Conservation (phyloP, 2,113 vertebrate genomes). For the Oreochromis spilurus region DNA sequence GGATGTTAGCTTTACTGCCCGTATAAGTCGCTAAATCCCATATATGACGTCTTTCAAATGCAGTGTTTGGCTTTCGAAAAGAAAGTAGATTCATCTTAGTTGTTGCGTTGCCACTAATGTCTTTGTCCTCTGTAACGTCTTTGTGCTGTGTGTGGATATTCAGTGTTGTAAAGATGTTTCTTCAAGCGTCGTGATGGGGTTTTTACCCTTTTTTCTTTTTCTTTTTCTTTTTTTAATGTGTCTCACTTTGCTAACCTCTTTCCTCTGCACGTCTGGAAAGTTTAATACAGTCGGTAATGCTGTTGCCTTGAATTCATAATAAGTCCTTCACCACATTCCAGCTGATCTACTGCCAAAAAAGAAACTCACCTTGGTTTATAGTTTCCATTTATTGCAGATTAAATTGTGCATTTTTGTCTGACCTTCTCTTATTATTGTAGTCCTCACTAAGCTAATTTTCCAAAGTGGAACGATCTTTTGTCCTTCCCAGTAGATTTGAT, state of each 20-base stretch:
- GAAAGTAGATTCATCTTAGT: slow-evolving; percentile 21
- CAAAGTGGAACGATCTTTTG: background rate
- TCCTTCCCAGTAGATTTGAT: background rate
- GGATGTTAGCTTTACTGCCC: background rate
- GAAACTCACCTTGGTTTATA: background rate
- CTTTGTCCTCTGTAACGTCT: background rate
- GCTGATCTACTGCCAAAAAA: slow-evolving; percentile 11
- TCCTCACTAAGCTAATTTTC: background rate
- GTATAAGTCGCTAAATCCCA: background rate
- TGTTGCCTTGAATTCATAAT: slow-evolving; percentile 7
- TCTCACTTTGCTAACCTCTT: background rate
- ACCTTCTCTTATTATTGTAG: background rate
- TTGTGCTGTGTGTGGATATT: background rate
- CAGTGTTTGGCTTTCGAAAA: background rate
- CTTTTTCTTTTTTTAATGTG: background rate
- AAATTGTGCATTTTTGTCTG: background rate
- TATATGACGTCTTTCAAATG: background rate
- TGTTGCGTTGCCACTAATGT: slow-evolving; percentile 47
- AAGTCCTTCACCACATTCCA: slow-evolving; percentile 12
- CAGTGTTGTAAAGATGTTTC: background rate
- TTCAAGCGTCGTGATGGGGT: background rate
- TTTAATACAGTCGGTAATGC: background rate
- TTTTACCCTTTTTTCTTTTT: background rate
- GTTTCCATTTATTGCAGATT: background rate
- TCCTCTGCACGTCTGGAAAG: background rate